Evolutionary conservation across 2,113 vertebrate genomes (phyloP).

Genomic region (Channa argus): DNA sequence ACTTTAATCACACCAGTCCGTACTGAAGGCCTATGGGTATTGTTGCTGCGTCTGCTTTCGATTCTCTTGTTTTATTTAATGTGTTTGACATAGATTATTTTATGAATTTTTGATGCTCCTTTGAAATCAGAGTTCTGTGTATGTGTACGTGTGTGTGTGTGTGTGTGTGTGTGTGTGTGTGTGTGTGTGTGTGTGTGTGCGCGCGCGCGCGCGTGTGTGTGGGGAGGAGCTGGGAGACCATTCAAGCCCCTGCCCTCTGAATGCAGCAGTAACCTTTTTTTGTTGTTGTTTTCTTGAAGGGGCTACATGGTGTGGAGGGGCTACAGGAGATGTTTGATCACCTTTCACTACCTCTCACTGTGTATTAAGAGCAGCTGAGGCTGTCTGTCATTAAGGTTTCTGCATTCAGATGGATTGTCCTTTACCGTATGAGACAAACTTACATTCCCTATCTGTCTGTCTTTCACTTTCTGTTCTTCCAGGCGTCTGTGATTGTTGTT

Average conservation of each 20-base stretch:
- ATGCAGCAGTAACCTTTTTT: conserved; percentile 30
- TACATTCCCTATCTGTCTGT: conserved; percentile 1
- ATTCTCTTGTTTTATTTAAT: conserved; percentile 66
- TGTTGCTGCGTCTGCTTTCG: conserved; percentile 53
- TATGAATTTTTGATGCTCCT: conserved; percentile 45
- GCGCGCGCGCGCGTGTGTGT: not conserved
- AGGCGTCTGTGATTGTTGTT: conserved; percentile 23
- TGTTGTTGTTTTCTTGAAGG: not conserved
- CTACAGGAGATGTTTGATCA: conserved; percentile 60
- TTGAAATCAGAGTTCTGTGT: conserved; percentile 21
- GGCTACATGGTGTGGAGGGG: conserved; percentile 34
- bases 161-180: not conserved
- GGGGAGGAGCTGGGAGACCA: conserved; percentile 6
- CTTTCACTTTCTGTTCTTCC: conserved; percentile 10
- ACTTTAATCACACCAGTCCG: conserved; percentile 60
- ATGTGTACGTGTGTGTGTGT: conserved; percentile 1
- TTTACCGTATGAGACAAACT: not conserved
- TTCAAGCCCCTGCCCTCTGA: conserved; percentile 2
- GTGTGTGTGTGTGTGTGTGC: conserved; percentile 6
- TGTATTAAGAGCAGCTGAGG: conserved; percentile 59
- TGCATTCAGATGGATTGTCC: not conserved
- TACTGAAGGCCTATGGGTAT: conserved; percentile 29
- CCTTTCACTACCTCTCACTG: conserved; percentile 52
- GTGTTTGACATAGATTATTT: conserved; percentile 45
- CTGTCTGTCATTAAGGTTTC: conserved; percentile 50